Percentiles rank a stretch among this genome's conserved stretches.
Evolutionary conservation across 2,797 vertebrate genomes (phyloP).

Genomic region (Typhlichthys eigenmanni): DNA sequence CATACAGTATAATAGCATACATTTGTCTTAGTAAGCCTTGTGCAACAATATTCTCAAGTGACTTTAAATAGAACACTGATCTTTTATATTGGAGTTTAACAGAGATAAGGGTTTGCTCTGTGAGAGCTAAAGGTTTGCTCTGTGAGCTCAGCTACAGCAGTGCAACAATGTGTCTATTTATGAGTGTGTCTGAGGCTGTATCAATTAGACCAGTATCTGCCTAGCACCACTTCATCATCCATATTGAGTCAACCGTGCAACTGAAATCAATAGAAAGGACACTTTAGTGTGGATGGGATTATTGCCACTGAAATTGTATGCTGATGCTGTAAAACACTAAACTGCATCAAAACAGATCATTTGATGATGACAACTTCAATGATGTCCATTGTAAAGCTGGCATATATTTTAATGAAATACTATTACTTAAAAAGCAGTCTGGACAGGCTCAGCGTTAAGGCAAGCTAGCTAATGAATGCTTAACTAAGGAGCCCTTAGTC

Average conservation of each 20-base stretch:
- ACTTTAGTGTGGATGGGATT: background rate
- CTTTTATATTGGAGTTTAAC: no score
- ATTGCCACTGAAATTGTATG: background rate
- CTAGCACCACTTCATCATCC: conserved; percentile 52
- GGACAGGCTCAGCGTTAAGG: background rate
- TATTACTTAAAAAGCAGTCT: background rate
- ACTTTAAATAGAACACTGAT: no score
- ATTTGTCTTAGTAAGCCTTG: no score
- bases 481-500: no score
- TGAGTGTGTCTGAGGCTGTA: conserved; percentile 32
- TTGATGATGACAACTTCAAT: background rate
- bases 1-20: no score
- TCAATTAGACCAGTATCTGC: conserved; percentile 51
- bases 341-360: no score
- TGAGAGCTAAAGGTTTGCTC: background rate
- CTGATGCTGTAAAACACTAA: no score
- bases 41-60: no score
- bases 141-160: conserved; percentile 30
- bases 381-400: background rate
- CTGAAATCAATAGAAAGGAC: background rate
- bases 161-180: conserved; percentile 52
- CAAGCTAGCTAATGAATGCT: background rate
- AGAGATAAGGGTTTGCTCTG: conserved; percentile 5
- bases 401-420: conserved; percentile 6
- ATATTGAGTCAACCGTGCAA: conserved; percentile 16